Evolutionary conservation across 2,888 invertebrate species (phyloP), one percentile per base, ranked within the genome.

Genomic region (Cylindroiulus punctatus): DNA sequence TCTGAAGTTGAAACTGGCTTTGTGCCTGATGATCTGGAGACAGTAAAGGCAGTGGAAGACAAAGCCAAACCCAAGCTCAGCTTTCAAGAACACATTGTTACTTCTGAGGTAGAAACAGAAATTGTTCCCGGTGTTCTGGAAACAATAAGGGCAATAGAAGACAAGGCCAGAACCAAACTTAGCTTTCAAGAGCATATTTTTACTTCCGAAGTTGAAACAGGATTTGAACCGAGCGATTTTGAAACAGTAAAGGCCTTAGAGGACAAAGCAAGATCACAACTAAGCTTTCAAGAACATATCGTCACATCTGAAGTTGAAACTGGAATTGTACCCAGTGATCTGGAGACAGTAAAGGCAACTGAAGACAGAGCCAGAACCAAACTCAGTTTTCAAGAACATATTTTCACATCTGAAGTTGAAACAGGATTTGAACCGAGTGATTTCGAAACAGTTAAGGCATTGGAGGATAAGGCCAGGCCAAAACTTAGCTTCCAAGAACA

Each of bases 361-460:
- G 65, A 83, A 82, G 89, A 88, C 32, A 87, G 87, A 47, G 89
- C 89, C 30, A 89, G 89, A 87, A 87, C 85, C n/a, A 81, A 26
- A 30, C 44, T 88, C 10, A 44, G 42, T 5, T 30, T 84, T 32
- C 85, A 88, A 86, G 88, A 88, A 42, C 84, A 87, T 84, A 32
- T 88, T 36, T 65, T 88, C 30, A 44, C 86, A 22, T 84, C 83
- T 4, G 88, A 88, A 84, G 81, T 86, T 30, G 87, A 88, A 85
- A 57, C 86, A 40, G 86, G 85, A 47, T 44, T 84, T n/a, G 42
- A 12, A 12, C 84, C 87, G 0, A 83, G 81, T 83, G 86, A 87
- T 30, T 32, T 88, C 3, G 47, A 57, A 10, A 47, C 30, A 76
- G 17, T 30, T 3, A 76, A 76, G 30, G 76, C 76, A 3, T 8